Base-by-base conservation (phyloP, 2,797 vertebrate genomes). In the Sebastes cheni region DNA sequence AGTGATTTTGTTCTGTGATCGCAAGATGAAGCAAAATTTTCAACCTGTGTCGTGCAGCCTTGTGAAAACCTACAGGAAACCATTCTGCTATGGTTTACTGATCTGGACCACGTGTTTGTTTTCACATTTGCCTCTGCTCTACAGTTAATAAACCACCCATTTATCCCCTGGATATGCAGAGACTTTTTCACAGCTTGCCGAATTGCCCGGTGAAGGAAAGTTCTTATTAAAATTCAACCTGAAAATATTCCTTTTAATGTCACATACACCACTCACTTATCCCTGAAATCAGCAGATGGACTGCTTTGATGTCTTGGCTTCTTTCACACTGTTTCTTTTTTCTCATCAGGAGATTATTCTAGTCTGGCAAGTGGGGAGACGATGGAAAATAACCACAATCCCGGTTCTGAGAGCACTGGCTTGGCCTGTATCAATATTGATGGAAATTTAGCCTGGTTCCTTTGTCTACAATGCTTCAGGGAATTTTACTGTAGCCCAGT, bases 351-450 rank as follows among this genome's bases (percentile, higher is more conserved):
- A 90, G 91, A 91, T 93, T 92, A 93, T 92, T 93, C 50, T 89
- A 80, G 85, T 88, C 81, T 88, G 87, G 85, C 85, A 83, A 90
- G 81, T 88, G 59, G 59, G 69, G 81, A 84, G 87, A 81, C 29
- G 67, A 74, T 93, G 93, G 94, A 94, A 93, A 94, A 94, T 92
- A 93, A 90, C 90, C 88, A 80, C 90, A 90, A 86, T 86, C 83
- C 86, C 68, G 29, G 81, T 91, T 92, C 83, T 82, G 84, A 90
- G 91, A 87, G 85, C 82, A 65, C 86, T 72, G 85, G 82, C 89
- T 92, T 82, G 89, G 83, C 89, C 91, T 95, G 23, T 86, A 93
- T 93, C 90, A 93, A 95, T 93, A 93, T 93, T 93, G 90, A 92
- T 93, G 89, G 87, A 95, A 90, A 92, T 91, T 85, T 92, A 91